Evolutionary conservation across 2,888 invertebrate species (phyloP).

Genomic region (Pasiphila rectangulata): DNA sequence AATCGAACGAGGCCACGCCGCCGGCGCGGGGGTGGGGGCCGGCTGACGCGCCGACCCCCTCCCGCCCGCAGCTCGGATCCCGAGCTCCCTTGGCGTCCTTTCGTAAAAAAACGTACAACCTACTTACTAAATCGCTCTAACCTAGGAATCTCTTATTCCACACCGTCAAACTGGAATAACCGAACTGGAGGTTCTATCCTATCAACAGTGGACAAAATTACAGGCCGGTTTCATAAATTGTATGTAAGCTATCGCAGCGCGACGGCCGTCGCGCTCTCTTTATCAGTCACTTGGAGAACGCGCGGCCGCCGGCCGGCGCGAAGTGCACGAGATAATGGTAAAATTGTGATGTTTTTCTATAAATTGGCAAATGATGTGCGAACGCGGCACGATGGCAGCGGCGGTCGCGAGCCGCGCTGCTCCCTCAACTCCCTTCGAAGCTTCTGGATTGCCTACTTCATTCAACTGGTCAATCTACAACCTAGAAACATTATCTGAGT

Average conservation of each 20-base stretch:
- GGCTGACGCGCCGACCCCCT: constrained; percentile 45
- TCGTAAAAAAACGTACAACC: constrained; percentile 72
- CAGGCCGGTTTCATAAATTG: constrained; percentile 60
- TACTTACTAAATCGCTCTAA: constrained; percentile 75
- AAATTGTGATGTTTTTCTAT: constrained; percentile 79
- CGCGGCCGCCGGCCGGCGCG: constrained; percentile 39
- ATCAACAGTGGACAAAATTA: constrained; percentile 75
- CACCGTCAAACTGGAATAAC: constrained; percentile 70
- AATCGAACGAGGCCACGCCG: constrained; percentile 78
- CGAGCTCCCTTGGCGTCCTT: constrained; percentile 57
- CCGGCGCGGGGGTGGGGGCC: constrained; percentile 40
- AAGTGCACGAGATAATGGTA: constrained; percentile 70
- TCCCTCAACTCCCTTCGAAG: constrained; percentile 38
- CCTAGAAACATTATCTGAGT: constrained; percentile 18
- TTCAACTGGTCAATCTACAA: constrained; percentile 20
- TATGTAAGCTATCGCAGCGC: constrained; percentile 59
- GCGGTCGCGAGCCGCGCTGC: constrained; percentile 27
- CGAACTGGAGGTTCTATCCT: constrained; percentile 68
- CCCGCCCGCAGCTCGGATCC: constrained; percentile 45
- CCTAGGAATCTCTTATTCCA: constrained; percentile 78
- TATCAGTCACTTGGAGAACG: constrained; percentile 67
- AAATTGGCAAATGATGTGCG: constrained; percentile 41
- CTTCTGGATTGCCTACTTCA: constrained; percentile 31
- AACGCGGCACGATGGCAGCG: constrained; percentile 32
- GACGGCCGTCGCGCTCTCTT: constrained; percentile 67